A percentile compares a stretch with the other conserved stretches of the same genome.
These are phyloP conservation scores for Psophia crepitans DNA, from an alignment of 2,113 vertebrate genomes.

Conservation along the genomic window DNA sequence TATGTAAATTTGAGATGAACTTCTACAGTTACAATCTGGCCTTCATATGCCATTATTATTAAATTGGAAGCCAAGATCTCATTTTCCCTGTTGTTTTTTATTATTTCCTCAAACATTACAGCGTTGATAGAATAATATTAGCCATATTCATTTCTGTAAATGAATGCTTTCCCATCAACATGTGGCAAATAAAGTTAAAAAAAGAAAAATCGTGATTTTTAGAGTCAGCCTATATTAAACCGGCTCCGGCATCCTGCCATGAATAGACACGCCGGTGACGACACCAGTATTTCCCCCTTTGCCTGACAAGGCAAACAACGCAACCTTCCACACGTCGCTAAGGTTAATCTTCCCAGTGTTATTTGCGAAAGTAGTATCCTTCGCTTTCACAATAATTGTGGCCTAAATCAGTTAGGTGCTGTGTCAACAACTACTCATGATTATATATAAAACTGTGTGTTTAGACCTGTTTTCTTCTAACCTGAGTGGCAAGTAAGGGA, in stretches of 20 bases:
- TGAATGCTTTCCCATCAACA: not conserved
- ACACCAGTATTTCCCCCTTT: not conserved
- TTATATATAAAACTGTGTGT: not conserved
- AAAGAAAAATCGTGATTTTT: not conserved
- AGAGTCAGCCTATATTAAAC: not conserved
- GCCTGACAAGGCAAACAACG: not conserved
- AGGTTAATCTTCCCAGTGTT: not conserved
- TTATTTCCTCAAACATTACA: not conserved
- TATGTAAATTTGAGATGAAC: constrained; percentile 66
- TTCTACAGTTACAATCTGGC: constrained; percentile 35
- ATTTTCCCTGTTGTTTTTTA: not conserved
- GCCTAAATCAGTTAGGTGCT: not conserved
- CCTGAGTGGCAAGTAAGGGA: not conserved
- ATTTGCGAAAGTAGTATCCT: not conserved
- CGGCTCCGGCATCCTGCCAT: not conserved
- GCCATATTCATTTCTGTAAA: not conserved
- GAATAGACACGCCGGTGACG: not conserved
- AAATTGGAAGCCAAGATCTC: constrained; percentile 36
- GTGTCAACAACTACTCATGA: not conserved
- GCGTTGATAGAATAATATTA: not conserved
- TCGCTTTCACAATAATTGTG: not conserved
- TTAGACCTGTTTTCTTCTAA: not conserved
- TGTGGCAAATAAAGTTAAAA: not conserved
- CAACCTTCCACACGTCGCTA: not conserved
- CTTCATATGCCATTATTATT: constrained; percentile 48